Evolutionary conservation across 1,140 invertebrate species (phyloP), one percentile per base, ranked within the genome.

Genomic region (Alviniconcha marisindica): DNA sequence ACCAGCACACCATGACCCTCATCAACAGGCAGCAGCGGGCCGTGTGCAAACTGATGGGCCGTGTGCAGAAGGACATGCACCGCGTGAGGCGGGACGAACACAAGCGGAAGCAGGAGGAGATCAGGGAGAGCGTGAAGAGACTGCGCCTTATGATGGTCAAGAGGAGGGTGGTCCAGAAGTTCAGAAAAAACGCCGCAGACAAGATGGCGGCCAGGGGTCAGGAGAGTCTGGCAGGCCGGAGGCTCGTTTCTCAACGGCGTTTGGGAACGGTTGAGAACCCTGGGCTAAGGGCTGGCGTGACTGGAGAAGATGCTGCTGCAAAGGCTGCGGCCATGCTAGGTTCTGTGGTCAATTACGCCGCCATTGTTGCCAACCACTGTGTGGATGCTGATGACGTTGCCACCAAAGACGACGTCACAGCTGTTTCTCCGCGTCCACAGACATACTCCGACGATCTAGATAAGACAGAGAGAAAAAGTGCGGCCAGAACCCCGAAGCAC

Each of bases 1-100:
- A 76, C 73, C 73, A 51, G 42, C 40, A 76, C 42, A 33, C 44
- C 24, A 48, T 76, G 73, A 3, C 73, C 4, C 5, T 51, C 73
- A 76, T 76, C 40, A 54, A 54, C 31, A 40, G 73, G 5, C 73
- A 76, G 44, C 73, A 76, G 42, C 33, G 42, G 42, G 73, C 42
- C n/a, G 73, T 76, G 73, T 76, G 44, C 42, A 76, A 76, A 54
- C 2, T 51, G 40, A n/a, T 31, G 73, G 5, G 24, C 44, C 73
- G 73, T 76, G 73, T 76, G 42, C 40, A 76, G 21, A 76, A 40
- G 14, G 73, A 76, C 40, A 28, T 24, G 73, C 73, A 54, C 73
- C 73, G 73, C 28, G 73, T 51, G 73, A 48, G 31, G 28, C 48
- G 10, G 44, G 2, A 5, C 31, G 40, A 1, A n/a, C 33, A 76